Conservation (phyloP, 2,888 invertebrate species). For the Ennomos quercinarius region DNA sequence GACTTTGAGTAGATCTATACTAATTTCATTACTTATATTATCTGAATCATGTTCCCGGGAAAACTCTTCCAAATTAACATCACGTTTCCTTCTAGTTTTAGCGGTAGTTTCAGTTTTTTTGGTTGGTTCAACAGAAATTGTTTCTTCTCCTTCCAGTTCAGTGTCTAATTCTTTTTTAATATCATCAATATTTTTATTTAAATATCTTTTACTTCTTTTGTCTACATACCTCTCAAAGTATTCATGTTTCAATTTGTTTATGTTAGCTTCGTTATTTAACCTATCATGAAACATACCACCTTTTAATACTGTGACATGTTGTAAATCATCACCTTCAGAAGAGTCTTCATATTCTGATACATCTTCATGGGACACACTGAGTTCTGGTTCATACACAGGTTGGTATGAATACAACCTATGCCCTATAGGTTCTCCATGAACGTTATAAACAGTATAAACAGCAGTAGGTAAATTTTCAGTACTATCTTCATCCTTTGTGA, state of each 20-base stretch:
- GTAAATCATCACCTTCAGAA: constrained; percentile 61
- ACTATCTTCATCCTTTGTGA: constrained; percentile 55
- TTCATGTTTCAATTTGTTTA: constrained; percentile 75
- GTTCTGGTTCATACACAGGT: constrained; percentile 78
- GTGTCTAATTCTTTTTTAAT: constrained; percentile 56
- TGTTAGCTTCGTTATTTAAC: constrained; percentile 59
- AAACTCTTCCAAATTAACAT: constrained; percentile 57
- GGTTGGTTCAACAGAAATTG: constrained; percentile 47
- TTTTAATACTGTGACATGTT: constrained; percentile 74
- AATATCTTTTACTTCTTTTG: constrained; percentile 72
- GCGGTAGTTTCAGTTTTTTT: constrained; percentile 48
- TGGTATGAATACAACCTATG: constrained; percentile 78
- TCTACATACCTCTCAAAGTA: constrained; percentile 78
- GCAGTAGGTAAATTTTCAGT: constrained; percentile 74
- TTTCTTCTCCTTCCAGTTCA: constrained; percentile 61
- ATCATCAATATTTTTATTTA: constrained; percentile 60
- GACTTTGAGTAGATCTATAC: constrained; percentile 65
- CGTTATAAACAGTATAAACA: constrained; percentile 77
- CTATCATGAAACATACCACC: constrained; percentile 73
- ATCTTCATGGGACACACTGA: constrained; percentile 56
- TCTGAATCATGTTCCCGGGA: constrained; percentile 54
- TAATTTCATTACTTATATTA: constrained; percentile 56
- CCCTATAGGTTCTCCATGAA: constrained; percentile 80
- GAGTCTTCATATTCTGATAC: constrained; percentile 62
- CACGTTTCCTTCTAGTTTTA: constrained; percentile 64